These are phyloP conservation scores for Diorhabda carinulata DNA, from an alignment of 1,140 invertebrate genomes.

Conservation along the genomic window DNA sequence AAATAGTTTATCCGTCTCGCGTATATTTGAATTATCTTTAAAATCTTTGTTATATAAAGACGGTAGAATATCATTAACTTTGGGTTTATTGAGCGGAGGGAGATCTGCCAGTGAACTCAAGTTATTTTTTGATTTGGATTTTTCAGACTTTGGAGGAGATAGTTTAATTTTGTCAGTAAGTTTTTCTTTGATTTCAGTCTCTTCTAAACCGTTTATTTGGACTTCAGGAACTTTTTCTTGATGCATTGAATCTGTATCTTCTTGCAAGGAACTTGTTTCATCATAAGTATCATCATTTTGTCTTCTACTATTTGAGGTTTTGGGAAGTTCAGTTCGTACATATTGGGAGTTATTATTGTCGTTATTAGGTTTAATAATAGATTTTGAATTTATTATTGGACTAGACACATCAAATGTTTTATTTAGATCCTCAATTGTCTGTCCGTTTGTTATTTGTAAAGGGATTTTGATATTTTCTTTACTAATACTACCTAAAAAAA, in stretches of 20 bases:
- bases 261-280: constrained; percentile 37
- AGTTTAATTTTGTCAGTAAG: constrained; percentile 27
- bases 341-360: neutral
- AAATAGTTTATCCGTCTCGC: constrained; percentile 35
- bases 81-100: constrained; percentile 37
- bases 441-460: neutral
- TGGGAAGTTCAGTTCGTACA: neutral
- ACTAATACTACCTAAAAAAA: neutral
- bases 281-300: constrained; percentile 37
- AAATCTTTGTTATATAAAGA: constrained; percentile 42
- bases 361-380: constrained; percentile 9
- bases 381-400: constrained; percentile 19
- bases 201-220: constrained; percentile 4
- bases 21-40: constrained; percentile 34
- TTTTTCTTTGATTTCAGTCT: constrained; percentile 20
- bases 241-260: constrained; percentile 27
- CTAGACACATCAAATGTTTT: constrained; percentile 23
- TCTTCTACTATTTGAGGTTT: constrained; percentile 9
- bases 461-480: neutral
- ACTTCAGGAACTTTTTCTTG: constrained; percentile 17
- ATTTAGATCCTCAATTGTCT: constrained; percentile 5
- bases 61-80: constrained; percentile 37
- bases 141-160: constrained; percentile 32
- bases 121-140: constrained; percentile 36
- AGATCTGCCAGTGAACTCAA: constrained; percentile 32